Evolutionary conservation across 2,797 vertebrate species (phyloP).

Genomic region (Philypnodon macrostomus): DNA sequence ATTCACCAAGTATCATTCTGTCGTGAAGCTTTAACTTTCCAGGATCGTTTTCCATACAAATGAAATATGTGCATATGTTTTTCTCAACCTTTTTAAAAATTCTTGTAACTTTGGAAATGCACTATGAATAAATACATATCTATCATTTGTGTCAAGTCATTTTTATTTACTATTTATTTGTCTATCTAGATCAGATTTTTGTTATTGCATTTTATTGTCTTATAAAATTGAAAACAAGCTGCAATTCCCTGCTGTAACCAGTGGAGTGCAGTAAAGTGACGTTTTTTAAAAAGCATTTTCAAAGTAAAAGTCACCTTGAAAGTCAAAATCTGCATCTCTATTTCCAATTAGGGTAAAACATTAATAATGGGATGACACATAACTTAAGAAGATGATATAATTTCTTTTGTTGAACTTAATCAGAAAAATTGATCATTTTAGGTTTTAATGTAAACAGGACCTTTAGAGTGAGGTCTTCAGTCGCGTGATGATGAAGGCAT

Average conservation of each 20-base stretch:
- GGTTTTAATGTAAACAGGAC: background rate
- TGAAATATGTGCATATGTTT: constrained; percentile 64
- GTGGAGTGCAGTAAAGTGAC: constrained; percentile 25
- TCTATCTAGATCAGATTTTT: no score
- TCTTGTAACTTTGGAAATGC: constrained; percentile 81
- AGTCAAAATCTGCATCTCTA: background rate
- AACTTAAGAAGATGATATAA: no score
- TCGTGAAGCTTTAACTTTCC: constrained; percentile 77
- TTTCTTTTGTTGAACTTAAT: no score
- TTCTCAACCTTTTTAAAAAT: constrained; percentile 56
- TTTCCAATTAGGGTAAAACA: no score
- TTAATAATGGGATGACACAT: no score
- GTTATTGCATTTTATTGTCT: no score
- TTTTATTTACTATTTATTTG: background rate
- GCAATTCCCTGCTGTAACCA: constrained; percentile 7
- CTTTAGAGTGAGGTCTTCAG: constrained; percentile 1
- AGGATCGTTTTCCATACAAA: constrained; percentile 66
- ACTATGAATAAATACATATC: constrained; percentile 84
- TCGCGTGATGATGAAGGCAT: constrained; percentile 17
- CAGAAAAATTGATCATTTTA: no score
- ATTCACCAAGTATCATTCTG: constrained; percentile 59
- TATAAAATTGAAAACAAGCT: no score
- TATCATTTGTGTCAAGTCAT: constrained; percentile 42
- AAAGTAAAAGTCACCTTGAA: background rate
- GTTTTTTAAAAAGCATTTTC: background rate